Evolutionary conservation across 2,797 vertebrate species (phyloP).

Genomic region (Knipowitschia caucasica): DNA sequence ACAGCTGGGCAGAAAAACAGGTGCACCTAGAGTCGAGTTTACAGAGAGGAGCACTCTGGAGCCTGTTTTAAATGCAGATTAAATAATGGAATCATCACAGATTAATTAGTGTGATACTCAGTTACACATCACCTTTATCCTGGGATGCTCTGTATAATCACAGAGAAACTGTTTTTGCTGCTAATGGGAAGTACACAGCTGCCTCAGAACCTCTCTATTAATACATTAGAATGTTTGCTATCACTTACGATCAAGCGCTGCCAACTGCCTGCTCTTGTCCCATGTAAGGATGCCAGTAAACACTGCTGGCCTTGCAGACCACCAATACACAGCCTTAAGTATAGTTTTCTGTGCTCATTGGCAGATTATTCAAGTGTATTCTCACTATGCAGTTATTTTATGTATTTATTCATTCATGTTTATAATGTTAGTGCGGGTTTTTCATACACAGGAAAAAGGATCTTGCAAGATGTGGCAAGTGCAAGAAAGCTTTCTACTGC

Average conservation of each 20-base stretch:
- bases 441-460: slow-evolving; percentile 82
- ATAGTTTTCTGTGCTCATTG: background rate
- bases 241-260: slow-evolving; percentile 39
- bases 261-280: slow-evolving; percentile 46
- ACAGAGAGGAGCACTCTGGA: too few species aligned
- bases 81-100: too few species aligned
- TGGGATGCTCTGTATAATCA: too few species aligned
- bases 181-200: slow-evolving; percentile 46
- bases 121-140: too few species aligned
- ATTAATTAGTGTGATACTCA: background rate
- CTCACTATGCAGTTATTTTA: background rate
- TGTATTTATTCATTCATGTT: background rate
- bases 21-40: too few species aligned
- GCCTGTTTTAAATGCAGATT: too few species aligned
- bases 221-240: slow-evolving; percentile 62
- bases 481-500: slow-evolving; percentile 96
- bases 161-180: slow-evolving; percentile 2
- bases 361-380: background rate
- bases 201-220: slow-evolving; percentile 65
- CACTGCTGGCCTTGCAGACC: background rate
- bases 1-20: too few species aligned
- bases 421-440: background rate
- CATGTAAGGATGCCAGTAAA: background rate
- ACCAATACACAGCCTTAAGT: background rate
- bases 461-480: slow-evolving; percentile 94